Evolutionary conservation across 2,888 invertebrate genomes (phyloP).

Genomic region (Hemistola chrysoprasaria): DNA sequence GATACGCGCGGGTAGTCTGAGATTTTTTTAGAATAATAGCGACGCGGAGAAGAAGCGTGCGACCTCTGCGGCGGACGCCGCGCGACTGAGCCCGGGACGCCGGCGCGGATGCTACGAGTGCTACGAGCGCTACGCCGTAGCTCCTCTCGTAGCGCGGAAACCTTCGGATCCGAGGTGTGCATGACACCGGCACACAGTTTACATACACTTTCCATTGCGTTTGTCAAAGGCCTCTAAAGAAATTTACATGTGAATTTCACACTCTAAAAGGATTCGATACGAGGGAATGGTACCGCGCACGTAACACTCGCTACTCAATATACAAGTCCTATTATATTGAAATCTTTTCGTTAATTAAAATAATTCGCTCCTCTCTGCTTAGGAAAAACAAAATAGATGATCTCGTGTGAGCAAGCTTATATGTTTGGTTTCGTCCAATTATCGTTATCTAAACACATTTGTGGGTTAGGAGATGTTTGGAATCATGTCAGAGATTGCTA

Average conservation of each 20-base stretch:
- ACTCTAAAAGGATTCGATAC: conserved; percentile 14
- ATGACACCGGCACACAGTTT: conserved; percentile 17
- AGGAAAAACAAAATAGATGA: no score
- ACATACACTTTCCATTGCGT: conserved; percentile 32
- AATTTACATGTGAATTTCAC: conserved; percentile 20
- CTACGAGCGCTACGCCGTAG: background rate
- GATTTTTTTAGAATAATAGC: conserved; percentile 14
- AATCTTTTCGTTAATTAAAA: no score
- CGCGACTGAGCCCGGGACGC: conserved; percentile 47
- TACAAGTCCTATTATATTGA: no score
- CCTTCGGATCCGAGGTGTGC: conserved; percentile 8
- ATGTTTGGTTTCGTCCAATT: background rate
- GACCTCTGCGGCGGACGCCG: conserved; percentile 50
- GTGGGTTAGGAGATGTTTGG: background rate
- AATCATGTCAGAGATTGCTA: background rate
- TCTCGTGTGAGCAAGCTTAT: no score
- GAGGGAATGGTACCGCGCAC: background rate
- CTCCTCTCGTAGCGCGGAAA: background rate
- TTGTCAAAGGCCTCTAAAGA: conserved; percentile 24
- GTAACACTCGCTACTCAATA: no score
- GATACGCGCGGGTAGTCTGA: conserved; percentile 17
- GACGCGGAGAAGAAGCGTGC: conserved; percentile 23
- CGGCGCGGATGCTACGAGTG: conserved; percentile 8
- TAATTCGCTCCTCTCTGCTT: no score
- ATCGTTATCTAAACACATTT: conserved; percentile 5